Evolutionary conservation across 2,113 vertebrate species (phyloP).

Genomic region (Pelecanoides urinatrix): DNA sequence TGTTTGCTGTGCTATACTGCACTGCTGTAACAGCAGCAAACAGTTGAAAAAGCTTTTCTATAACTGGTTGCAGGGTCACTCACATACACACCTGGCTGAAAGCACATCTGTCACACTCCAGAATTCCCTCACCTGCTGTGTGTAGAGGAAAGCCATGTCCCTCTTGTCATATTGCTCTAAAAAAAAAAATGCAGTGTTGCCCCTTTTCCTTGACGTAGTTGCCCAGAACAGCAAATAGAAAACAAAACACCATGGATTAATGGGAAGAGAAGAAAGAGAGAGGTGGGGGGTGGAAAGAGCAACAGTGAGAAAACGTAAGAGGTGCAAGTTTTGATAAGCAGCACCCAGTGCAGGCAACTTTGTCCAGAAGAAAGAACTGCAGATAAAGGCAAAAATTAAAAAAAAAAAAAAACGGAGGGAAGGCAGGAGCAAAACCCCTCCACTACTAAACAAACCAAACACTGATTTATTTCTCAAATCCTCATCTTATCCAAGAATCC

Average conservation of each 20-base stretch:
- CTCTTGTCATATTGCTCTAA: background rate
- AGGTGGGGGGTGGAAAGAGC: background rate
- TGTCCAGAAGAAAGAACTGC: background rate
- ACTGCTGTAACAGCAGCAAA: background rate
- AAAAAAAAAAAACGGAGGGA: background rate
- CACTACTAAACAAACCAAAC: background rate
- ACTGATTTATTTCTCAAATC: background rate
- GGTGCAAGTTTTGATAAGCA: background rate
- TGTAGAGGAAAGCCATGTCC: background rate
- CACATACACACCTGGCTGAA: background rate
- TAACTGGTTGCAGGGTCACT: background rate
- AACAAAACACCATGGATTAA: background rate
- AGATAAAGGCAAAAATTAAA: background rate
- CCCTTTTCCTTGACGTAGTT: background rate
- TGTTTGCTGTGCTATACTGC: background rate
- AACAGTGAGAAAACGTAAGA: background rate
- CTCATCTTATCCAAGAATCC: background rate
- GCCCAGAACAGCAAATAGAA: background rate
- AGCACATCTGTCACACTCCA: accelerated
- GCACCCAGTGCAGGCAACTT: background rate
- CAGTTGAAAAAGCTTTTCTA: background rate
- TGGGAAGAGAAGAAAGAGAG: background rate
- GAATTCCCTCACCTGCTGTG: background rate
- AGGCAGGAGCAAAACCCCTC: too few species aligned
- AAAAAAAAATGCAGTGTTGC: background rate